Conservation (phyloP, 2,113 vertebrate genomes). For the Myxocyprinus asiaticus region DNA sequence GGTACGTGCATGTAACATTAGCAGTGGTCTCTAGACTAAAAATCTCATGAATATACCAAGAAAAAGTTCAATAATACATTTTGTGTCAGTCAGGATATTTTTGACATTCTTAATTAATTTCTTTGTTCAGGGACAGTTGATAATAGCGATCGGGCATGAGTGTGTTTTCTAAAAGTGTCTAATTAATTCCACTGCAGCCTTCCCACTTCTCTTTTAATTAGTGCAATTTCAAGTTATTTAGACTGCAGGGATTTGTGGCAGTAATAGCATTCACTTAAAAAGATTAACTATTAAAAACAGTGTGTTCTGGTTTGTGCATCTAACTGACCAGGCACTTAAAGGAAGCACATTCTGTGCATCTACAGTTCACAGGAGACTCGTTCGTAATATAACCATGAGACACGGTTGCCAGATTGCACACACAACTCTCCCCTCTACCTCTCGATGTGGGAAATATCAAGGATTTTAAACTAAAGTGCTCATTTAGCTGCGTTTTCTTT, state of each 20-base stretch:
- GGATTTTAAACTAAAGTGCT: constrained; percentile 2
- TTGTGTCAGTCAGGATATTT: constrained; percentile 50
- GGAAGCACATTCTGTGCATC: background rate
- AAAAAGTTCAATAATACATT: constrained; percentile 37
- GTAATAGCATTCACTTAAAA: background rate
- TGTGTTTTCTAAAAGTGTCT: constrained; percentile 33
- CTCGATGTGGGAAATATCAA: background rate
- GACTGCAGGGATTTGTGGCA: constrained; percentile 44
- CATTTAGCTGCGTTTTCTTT: background rate
- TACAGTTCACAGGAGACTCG: background rate
- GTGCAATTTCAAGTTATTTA: constrained; percentile 38
- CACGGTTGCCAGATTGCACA: background rate
- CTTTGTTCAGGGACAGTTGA: constrained; percentile 42
- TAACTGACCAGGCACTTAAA: background rate
- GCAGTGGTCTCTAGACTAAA: background rate
- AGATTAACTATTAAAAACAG: constrained; percentile 2
- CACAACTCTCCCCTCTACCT: background rate
- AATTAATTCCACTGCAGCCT: constrained; percentile 44
- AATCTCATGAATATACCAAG: background rate
- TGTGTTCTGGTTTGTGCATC: background rate
- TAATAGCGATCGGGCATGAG: constrained; percentile 35
- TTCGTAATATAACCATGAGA: background rate
- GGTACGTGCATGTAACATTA: background rate
- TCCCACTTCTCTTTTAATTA: constrained; percentile 36
- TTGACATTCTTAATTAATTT: constrained; percentile 49